A percentile compares a stretch with the other conserved stretches of the same genome.
Evolutionary conservation across 2,113 vertebrate species (phyloP).

Genomic region (Xenopus borealis): DNA sequence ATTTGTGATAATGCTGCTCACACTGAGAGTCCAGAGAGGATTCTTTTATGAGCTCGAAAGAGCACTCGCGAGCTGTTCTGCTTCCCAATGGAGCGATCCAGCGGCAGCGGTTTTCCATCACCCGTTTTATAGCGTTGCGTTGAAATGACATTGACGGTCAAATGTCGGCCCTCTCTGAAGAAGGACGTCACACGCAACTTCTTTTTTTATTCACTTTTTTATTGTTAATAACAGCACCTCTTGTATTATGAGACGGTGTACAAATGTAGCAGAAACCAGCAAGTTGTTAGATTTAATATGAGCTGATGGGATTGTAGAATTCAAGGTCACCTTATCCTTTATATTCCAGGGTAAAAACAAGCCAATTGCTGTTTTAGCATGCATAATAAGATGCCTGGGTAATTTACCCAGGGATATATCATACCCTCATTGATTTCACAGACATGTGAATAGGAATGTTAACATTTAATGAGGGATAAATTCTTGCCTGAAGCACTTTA

Average conservation of each 20-base stretch:
- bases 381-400: background rate
- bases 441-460: constrained; percentile 27
- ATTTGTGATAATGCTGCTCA: background rate
- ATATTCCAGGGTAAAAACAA: background rate
- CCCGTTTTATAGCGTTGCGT: constrained; percentile 8
- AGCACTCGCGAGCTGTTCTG: constrained; percentile 1
- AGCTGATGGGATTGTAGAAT: background rate
- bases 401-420: constrained; percentile 11
- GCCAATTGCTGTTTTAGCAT: background rate
- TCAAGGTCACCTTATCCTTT: background rate
- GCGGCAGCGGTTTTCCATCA: constrained; percentile 2
- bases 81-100: constrained; percentile 1
- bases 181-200: constrained; percentile 12
- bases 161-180: background rate
- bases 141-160: background rate
- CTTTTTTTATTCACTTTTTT: background rate
- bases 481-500: constrained; percentile 14
- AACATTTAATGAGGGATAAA: constrained; percentile 32
- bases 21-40: background rate
- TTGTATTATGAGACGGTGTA: too few relatives aligned
- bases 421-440: constrained; percentile 31
- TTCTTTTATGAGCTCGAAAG: background rate
- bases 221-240: too few relatives aligned
- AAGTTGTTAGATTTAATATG: too few relatives aligned
- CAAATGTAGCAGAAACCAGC: too few relatives aligned